phyloP scores from a whole-genome alignment of 2,113 vertebrate species.

The Menura novaehollandiae region DNA sequence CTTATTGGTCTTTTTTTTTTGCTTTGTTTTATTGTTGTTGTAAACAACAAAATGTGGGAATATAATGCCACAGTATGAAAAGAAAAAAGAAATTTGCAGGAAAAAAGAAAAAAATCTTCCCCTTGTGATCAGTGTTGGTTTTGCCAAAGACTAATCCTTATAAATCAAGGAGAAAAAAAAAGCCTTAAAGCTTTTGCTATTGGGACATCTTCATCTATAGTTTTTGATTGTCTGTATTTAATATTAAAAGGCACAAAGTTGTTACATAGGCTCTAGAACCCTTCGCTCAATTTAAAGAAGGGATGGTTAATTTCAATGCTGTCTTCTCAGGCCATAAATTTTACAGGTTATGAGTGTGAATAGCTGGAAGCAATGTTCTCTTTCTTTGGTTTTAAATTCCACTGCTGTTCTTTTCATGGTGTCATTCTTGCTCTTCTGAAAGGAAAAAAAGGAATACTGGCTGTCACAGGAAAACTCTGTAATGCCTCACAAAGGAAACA shows the following conservation, averaged over 20 bases:
- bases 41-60: neutral
- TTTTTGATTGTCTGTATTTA: neutral
- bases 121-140: neutral
- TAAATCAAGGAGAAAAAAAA: neutral
- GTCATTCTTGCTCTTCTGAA: neutral
- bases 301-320: neutral
- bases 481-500: neutral
- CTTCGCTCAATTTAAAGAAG: neutral
- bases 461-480: neutral
- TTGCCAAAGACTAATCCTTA: neutral
- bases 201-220: neutral
- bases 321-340: slow-evolving; percentile 4
- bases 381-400: slow-evolving; percentile 16
- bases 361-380: slow-evolving; percentile 11
- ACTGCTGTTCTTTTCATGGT: neutral
- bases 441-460: neutral
- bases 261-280: neutral
- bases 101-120: neutral
- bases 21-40: neutral
- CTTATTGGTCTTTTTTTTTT: neutral
- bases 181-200: neutral
- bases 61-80: neutral
- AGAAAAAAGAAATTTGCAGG: neutral
- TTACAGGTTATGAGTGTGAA: neutral
- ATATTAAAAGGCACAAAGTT: neutral